Evolutionary conservation across 37 sponge, comb jelly and placozoan genomes (phyloP), one percentile per base, ranked within the genome.

Genomic region (Petrosia ficiformis): DNA sequence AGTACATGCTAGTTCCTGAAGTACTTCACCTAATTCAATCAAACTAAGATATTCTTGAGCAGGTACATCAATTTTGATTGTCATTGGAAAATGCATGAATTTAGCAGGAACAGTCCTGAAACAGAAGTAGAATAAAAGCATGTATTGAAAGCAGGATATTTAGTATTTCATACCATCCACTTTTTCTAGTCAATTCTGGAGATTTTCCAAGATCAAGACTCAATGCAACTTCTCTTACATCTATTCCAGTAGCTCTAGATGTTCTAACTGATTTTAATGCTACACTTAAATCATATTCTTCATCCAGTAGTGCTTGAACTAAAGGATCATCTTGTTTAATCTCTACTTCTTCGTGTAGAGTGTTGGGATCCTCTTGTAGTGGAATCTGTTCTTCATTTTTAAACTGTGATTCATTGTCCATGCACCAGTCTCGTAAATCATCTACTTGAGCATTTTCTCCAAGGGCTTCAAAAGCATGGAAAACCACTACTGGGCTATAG

Each of bases 341-440:
- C 14, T 61, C 63, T 26, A n/a, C 63, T 61, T 11, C 63, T 22
- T 61, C 63, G n/a, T 61, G 10, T 61, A 5, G 63, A 6, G 22
- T n/a, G 5, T 22, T 5, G n/a, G 63, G 63, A 6, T 5, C n/a
- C 6, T 61, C 25, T 26, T 61, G 28, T n/a, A 61, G 28, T 61
- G 30, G 70, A 29, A 2, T 57, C 16, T 71, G 21, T 21, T 35
- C 60, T 2, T 71, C 79, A 79, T 57, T 64, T n/a, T 48, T 65
- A 3, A 33, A 68, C 37, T 25, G 2, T 68, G 54, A 71, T 4
- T 11, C 48, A 78, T 85, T 65, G 0, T 73, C 69, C 32, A 10
- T 2, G 33, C 72, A 67, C 86, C 86, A 85, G 11, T 52, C 31
- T 3, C 73, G 29, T 57, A 57, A n/a, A 39, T 81, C 82, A 66